Conservation (phyloP, 1,140 invertebrate genomes). For the Microvelia longipes region DNA sequence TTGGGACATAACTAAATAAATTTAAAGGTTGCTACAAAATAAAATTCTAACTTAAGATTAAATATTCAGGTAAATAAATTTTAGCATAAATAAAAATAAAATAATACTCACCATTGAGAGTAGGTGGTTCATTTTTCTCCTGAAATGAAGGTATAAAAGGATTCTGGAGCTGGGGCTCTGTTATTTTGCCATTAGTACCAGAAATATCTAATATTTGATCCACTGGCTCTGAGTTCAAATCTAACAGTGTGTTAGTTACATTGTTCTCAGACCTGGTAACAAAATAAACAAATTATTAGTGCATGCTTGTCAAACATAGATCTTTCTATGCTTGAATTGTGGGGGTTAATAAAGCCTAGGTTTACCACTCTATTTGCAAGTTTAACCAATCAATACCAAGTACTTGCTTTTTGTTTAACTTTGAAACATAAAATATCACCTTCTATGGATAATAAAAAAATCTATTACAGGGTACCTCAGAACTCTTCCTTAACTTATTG, state of each 20-base stretch:
- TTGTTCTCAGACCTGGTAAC: slow-evolving; percentile 16
- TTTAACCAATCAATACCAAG: too few relatives aligned
- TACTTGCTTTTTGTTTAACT: too few relatives aligned
- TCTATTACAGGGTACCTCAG: too few relatives aligned
- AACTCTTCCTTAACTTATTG: too few relatives aligned
- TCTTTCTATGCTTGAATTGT: neutral
- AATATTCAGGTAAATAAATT: too few relatives aligned
- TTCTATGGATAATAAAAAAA: too few relatives aligned
- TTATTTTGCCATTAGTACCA: slow-evolving; percentile 16
- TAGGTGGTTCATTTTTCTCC: slow-evolving; percentile 16
- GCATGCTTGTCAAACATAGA: neutral
- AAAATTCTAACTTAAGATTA: too few relatives aligned
- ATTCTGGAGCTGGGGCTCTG: slow-evolving; percentile 11
- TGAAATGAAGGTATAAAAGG: slow-evolving; percentile 12
- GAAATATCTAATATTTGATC: slow-evolving; percentile 14
- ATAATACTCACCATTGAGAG: slow-evolving; percentile 17
- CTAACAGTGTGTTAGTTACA: slow-evolving; percentile 18
- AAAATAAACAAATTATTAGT: slow-evolving; percentile 5
- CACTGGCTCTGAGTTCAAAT: slow-evolving; percentile 15
- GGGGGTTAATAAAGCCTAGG: neutral
- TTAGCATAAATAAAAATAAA: slow-evolving; percentile 3
- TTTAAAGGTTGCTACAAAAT: too few relatives aligned
- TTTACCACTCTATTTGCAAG: neutral
- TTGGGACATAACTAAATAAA: too few relatives aligned
- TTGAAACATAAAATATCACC: too few relatives aligned